Evolutionary conservation across 53 echinoderm and acorn worm species (phyloP), one percentile per base, ranked within the genome.

Genomic region (Mesocentrotus franciscanus): DNA sequence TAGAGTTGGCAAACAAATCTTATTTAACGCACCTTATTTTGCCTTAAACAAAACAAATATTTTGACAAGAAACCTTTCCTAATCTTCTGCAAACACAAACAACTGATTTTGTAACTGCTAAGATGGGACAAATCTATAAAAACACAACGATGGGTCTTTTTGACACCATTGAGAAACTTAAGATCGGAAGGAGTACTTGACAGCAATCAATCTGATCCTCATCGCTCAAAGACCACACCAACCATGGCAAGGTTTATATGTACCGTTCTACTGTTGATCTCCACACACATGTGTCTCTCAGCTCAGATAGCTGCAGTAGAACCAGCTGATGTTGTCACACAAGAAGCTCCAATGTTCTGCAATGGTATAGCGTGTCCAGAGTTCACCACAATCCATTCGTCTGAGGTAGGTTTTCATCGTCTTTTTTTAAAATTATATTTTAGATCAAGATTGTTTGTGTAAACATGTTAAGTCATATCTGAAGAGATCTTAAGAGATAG

Each of bases 401-500:
- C 87, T 57, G 87, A 87, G 87, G 87, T 87, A 87, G 7, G 87
- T 87, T 57, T 56, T 57, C 87, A 79, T 84, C 10, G 3, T 10
- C 36, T 84, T 55, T n/a, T n/a, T n/a, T n/a, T n/a, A n/a, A n/a
- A n/a, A n/a, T n/a, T n/a, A n/a, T n/a, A n/a, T n/a, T n/a, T n/a
- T n/a, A n/a, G n/a, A n/a, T n/a, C n/a, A n/a, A n/a, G n/a, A n/a
- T n/a, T n/a, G n/a, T n/a, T n/a, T n/a, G n/a, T n/a, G n/a, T n/a
- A n/a, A n/a, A n/a, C n/a, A n/a, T n/a, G n/a, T n/a, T n/a, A n/a
- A 39, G 39, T 39, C 39, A 39, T 39, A 39, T 39, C 3, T 39
- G 39, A 39, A 39, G 39, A 39, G 39, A 39, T 39, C 39, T 39
- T 39, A 39, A 39, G 39, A 1, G 39, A 39, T 39, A 39, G 49